These are phyloP conservation scores for Brachyistius frenatus DNA, from an alignment of 2,113 vertebrate species.

Conservation along the genomic window DNA sequence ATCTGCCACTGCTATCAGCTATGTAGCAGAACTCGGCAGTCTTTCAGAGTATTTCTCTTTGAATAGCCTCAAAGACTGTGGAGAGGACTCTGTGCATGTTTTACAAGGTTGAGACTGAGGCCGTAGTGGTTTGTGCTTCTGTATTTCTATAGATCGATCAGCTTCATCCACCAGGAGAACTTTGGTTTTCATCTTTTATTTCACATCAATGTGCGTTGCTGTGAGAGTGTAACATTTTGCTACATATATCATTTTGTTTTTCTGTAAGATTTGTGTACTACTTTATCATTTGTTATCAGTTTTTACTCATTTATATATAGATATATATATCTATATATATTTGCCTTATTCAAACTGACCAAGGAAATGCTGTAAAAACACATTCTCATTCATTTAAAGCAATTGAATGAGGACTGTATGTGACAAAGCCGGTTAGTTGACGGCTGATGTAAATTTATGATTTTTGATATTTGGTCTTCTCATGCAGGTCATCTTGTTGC, in stretches of 20 bases:
- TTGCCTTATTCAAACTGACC: constrained; percentile 68
- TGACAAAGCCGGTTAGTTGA: constrained; percentile 76
- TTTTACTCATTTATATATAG: constrained; percentile 61
- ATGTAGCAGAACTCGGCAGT: constrained; percentile 62
- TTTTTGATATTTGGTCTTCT: constrained; percentile 34
- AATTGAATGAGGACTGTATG: constrained; percentile 51
- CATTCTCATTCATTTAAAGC: constrained; percentile 44
- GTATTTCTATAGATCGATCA: constrained; percentile 54
- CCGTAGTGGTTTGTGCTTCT: constrained; percentile 51
- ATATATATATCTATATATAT: constrained; percentile 1
- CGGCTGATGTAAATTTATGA: constrained; percentile 73
- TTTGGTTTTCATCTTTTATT: constrained; percentile 47
- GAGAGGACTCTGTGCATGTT: constrained; percentile 50
- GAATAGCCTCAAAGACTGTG: constrained; percentile 30
- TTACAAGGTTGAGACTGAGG: constrained; percentile 50
- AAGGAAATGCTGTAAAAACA: constrained; percentile 73
- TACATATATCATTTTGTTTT: constrained; percentile 39
- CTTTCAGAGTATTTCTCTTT: constrained; percentile 28
- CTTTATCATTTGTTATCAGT: constrained; percentile 67
- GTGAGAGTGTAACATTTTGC: constrained; percentile 60
- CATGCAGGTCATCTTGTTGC: constrained; percentile 64
- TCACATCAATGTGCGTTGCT: constrained; percentile 46
- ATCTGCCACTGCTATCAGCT: constrained; percentile 80
- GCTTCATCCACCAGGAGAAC: constrained; percentile 53
- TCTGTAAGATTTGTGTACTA: constrained; percentile 60